Percentiles rank a stretch among this genome's conserved stretches.
Conservation (phyloP, 92 coral and sea anemone genomes). For the Epizoanthus stellaris region DNA sequence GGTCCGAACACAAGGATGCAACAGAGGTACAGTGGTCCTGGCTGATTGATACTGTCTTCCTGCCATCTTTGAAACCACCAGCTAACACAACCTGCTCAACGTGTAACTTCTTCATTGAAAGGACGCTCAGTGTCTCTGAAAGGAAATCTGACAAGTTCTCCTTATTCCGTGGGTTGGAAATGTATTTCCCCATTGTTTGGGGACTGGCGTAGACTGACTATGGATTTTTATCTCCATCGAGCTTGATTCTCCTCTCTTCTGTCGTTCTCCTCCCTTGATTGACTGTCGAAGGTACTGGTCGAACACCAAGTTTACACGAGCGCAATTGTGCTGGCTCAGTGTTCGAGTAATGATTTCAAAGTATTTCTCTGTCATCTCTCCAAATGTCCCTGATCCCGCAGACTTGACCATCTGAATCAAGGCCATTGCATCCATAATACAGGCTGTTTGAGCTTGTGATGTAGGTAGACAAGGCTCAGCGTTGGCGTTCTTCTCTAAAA, state of each 20-base stretch:
- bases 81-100: slow-evolving; percentile 65
- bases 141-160: slow-evolving; percentile 63
- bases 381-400: slow-evolving; percentile 58
- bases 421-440: slow-evolving; percentile 65
- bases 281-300: slow-evolving; percentile 49
- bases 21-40: slow-evolving; percentile 25
- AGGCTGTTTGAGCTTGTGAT: slow-evolving; percentile 51
- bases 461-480: slow-evolving; percentile 39
- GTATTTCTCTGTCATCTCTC: slow-evolving; percentile 52
- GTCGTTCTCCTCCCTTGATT: slow-evolving; percentile 66
- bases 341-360: slow-evolving; percentile 36
- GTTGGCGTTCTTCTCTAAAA: slow-evolving; percentile 45
- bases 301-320: slow-evolving; percentile 49
- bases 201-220: slow-evolving; percentile 52
- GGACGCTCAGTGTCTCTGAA: slow-evolving; percentile 43
- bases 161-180: slow-evolving; percentile 64
- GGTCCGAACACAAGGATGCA: slow-evolving; percentile 54
- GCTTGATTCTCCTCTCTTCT: slow-evolving; percentile 43
- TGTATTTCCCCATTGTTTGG: slow-evolving; percentile 65
- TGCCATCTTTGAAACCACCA: slow-evolving; percentile 70
- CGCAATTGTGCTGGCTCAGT: slow-evolving; percentile 25
- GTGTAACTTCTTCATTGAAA: slow-evolving; percentile 33
- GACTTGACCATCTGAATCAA: slow-evolving; percentile 64
- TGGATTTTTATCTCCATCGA: slow-evolving; percentile 57
- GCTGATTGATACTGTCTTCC: slow-evolving; percentile 44